Evolutionary conservation across 2,797 vertebrate species (phyloP).

Genomic region (Pseudomugil tenellus): DNA sequence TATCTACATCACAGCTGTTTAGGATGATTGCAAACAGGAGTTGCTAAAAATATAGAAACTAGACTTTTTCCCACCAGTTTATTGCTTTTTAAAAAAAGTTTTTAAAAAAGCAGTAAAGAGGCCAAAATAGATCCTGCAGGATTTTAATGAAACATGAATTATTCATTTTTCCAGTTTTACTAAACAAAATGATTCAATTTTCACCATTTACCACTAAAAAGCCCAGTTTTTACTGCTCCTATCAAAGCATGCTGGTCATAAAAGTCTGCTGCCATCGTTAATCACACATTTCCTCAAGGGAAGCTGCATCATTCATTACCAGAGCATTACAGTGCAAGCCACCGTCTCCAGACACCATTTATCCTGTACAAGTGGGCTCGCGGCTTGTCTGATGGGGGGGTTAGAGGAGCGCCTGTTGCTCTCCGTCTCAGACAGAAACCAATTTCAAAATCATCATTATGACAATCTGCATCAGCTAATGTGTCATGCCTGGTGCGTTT

Average conservation of each 20-base stretch:
- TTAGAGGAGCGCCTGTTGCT: constrained; percentile 33
- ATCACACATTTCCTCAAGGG: constrained; percentile 18
- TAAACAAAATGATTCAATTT: background rate
- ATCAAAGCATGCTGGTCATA: background rate
- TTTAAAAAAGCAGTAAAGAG: background rate
- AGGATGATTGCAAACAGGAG: constrained; percentile 20
- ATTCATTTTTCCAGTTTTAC: background rate
- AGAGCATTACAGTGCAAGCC: constrained; percentile 10
- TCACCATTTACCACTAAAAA: background rate
- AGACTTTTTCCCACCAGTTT: no score
- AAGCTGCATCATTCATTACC: constrained; percentile 36
- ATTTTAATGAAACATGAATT: background rate
- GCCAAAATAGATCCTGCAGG: background rate
- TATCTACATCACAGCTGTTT: constrained; percentile 26
- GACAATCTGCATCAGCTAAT: constrained; percentile 26
- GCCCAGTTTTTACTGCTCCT: background rate
- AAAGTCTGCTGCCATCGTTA: background rate
- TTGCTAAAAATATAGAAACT: no score
- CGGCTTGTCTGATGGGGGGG: constrained; percentile 56
- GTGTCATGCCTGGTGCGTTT: constrained; percentile 31
- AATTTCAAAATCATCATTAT: constrained; percentile 55
- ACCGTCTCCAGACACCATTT: constrained; percentile 55
- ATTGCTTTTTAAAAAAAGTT: no score
- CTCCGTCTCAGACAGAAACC: constrained; percentile 45
- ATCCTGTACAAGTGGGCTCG: constrained; percentile 42